Evolutionary conservation across 2,888 invertebrate genomes (phyloP), one percentile per base, ranked within the genome.

Genomic region (Epiblema foenella): DNA sequence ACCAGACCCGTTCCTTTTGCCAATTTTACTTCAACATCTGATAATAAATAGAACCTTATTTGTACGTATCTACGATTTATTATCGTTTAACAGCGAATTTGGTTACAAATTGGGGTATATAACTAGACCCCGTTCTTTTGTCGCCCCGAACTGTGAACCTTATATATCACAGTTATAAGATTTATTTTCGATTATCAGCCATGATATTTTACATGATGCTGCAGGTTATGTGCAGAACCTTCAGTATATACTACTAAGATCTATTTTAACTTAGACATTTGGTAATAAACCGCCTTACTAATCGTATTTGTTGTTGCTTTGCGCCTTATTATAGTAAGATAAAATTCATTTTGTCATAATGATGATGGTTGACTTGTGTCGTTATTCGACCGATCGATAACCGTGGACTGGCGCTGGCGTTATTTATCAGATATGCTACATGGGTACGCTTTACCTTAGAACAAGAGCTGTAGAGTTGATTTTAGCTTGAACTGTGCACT

Each of bases 1-100:
- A 89, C 76, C 90, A 90, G 90, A 92, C 91, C 89, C 83, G 83
- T 85, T 86, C 83, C 91, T 91, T 92, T 93, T 87, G 82, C 73
- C 8, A 42, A 52, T 37, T 46, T 46, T 17, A 18, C 11, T 4
- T 12, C 10, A 39, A 17, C 9, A 42, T 60, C 18, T 12, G 8
- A 20, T 18, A 18, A 24, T 15, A n/a, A 20, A 8, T 15, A 2
- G 20, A 24, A 39, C 42, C n/a, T 42, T 42, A 59, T 15, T 3
- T 20, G 1, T 20, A 15, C 9, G 12, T 20, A 15, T 2, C 8
- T 39, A 42, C 20, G 33, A 10, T 20, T 42, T 20, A 56, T 56
- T 65, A 57, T 65, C 29, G 24, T 18, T 37, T 51, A 33, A 11
- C 33, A 37, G 17, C 39, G 12, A 39, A 12, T 12, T 39, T 39